Base-by-base conservation (phyloP, 2,888 invertebrate genomes). In the Pilophorus perplexus region DNA sequence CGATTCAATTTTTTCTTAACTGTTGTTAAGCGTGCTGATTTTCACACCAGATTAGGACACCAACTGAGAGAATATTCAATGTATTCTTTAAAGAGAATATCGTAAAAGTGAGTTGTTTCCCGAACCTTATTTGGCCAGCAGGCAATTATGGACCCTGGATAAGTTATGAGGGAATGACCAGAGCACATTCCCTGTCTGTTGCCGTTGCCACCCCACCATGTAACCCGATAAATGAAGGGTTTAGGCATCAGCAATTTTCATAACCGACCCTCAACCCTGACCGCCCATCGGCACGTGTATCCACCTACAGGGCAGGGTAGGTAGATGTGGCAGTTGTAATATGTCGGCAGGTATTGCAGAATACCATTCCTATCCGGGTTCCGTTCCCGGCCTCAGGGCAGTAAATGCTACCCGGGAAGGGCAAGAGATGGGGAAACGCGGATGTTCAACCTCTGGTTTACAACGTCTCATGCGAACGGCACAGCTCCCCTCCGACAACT, bases 241-340 rank as follows among this genome's bases (percentile, higher is more conserved):
- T n/a, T n/a, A n/a, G 8, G 1, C 4, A 28, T 28, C 33, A 28
- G 28, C 52, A 28, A 52, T 28, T 52, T 52, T 52, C 52, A 52
- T 52, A 52, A 28, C 28, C n/a, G n/a, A n/a, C n/a, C n/a, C 52
- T 16, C 28, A 10, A 25, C 12, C 23, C 23, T 5, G 44, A 23
- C 20, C 23, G 23, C 23, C 22, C 46, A 12, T 25, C 23, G 23
- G 46, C 46, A 52, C 52, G 52, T 27, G n/a, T n/a, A n/a, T n/a
- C n/a, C n/a, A n/a, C n/a, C n/a, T n/a, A n/a, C n/a, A 27, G 52
- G 48, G 5, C 8, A 28, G 40, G 18, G 42, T 59, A 59, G 44
- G 42, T 59, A 38, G 59, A 59, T 40, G 59, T 59, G 59, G 59
- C 59, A 59, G 59, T 59, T 59, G 59, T 59, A 59, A 42, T 59